Evolutionary conservation across 2,888 invertebrate genomes (phyloP), one percentile per base, ranked within the genome.

Genomic region (Magallana nippona): DNA sequence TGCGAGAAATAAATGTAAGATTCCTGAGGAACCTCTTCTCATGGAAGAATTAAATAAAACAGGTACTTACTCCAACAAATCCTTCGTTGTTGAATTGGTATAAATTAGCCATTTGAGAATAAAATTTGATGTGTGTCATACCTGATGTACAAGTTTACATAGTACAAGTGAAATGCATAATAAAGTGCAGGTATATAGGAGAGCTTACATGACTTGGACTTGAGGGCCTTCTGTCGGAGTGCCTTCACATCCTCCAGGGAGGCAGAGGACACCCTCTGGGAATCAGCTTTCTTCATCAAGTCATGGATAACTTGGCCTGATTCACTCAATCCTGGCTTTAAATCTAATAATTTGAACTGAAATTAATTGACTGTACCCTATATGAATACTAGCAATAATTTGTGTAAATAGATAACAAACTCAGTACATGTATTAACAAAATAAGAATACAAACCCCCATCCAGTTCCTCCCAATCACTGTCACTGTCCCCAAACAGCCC

Each of bases 391-490:
- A 17, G 63, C 55, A 44, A 44, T 44, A 44, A 44, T 3, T 44
- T 44, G 44, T 44, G 44, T 44, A 44, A 8, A 8, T 44, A 44
- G 44, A 44, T 44, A 44, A 5, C 44, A 44, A 44, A 44, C 44
- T 44, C 44, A 44, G 44, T 44, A n/a, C n/a, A n/a, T n/a, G n/a
- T n/a, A 44, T 44, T 44, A 44, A 44, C 44, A 44, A 44, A 44
- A 8, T 22, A 71, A 27, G 2, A 15, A 57, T 55, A 19, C 77
- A 57, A 57, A 88, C 90, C 90, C 85, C 91, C 91, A 71, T 90
- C 91, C 71, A 91, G 63, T 27, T 89, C 92, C n/a, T 92, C 92
- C 91, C 91, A 91, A 71, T 92, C 92, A 85, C 92, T 92, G 82
- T 92, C 91, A 87, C 91, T 91, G 56, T 91, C 91, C 82, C 91